Evolutionary conservation across 2,797 vertebrate genomes (phyloP).

Genomic region (Amniataba percoides): DNA sequence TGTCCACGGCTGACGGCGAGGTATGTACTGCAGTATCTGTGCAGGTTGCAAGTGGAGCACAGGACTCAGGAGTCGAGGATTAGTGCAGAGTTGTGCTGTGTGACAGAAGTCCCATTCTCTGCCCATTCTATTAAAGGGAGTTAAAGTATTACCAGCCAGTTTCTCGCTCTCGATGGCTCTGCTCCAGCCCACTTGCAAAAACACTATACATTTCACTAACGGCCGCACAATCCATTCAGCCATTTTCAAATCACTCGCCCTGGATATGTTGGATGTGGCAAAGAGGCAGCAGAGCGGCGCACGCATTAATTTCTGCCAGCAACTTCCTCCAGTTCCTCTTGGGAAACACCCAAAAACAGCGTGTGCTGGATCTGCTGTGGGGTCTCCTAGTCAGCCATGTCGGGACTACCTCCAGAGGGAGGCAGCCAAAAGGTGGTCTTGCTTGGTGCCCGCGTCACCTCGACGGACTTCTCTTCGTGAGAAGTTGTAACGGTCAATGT

Average conservation of each 20-base stretch:
- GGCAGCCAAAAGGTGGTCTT: conserved; percentile 21
- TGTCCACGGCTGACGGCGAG: background rate
- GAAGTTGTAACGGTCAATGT: background rate
- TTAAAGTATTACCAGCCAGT: conserved; percentile 60
- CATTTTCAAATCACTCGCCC: conserved; percentile 16
- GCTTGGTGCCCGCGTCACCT: conserved; percentile 35
- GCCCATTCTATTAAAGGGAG: conserved; percentile 57
- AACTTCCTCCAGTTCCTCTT: conserved; percentile 26
- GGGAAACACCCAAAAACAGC: background rate
- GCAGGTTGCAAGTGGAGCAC: conserved; percentile 42
- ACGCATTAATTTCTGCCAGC: conserved; percentile 15
- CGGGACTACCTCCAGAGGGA: conserved; percentile 32
- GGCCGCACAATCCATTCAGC: conserved; percentile 10
- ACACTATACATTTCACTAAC: conserved; percentile 36
- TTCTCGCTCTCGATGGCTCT: conserved; percentile 34
- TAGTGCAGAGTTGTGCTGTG: conserved; percentile 56
- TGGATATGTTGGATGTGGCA: conserved; percentile 13
- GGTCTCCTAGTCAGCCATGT: conserved; percentile 15
- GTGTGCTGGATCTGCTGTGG: conserved; percentile 8
- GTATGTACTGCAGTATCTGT: conserved; percentile 25
- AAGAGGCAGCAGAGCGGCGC: conserved; percentile 2
- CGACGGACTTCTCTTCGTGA: conserved; percentile 18
- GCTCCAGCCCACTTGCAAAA: conserved; percentile 30
- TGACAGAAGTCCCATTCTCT: conserved; percentile 62
- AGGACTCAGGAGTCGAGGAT: conserved; percentile 38